Conservation (phyloP, 2,113 vertebrate genomes). For the Odobenus rosmarus region DNA sequence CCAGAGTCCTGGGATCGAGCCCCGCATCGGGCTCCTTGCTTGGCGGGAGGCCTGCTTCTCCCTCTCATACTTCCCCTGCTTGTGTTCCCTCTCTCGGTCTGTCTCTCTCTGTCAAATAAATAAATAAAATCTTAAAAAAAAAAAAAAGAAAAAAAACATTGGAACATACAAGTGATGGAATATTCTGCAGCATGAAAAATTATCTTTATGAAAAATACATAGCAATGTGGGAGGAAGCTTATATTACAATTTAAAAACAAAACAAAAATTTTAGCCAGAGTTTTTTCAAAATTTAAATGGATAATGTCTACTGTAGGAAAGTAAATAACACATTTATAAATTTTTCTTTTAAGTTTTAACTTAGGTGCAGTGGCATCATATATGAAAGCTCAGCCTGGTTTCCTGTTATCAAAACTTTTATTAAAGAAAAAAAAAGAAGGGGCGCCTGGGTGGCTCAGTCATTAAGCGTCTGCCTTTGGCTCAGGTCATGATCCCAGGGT, state of each 20-base stretch:
- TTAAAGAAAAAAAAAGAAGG: too few species aligned
- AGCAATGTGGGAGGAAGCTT: neutral
- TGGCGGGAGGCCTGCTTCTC: too few species aligned
- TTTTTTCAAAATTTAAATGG: constrained; percentile 24
- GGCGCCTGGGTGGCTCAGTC: too few species aligned
- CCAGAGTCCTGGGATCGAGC: too few species aligned
- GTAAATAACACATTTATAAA: neutral
- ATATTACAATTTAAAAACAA: neutral
- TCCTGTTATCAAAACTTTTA: neutral
- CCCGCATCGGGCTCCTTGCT: too few species aligned
- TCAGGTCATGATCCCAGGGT: too few species aligned
- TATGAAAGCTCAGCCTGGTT: neutral
- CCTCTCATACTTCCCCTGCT: too few species aligned
- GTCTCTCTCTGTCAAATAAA: too few species aligned
- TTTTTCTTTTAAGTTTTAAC: neutral
- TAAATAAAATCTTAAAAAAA: too few species aligned
- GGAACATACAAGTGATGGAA: neutral
- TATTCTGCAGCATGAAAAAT: neutral
- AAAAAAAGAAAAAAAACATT: neutral
- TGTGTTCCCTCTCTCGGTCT: too few species aligned
- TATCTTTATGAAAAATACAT: constrained; percentile 31
- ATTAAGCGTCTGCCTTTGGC: too few species aligned
- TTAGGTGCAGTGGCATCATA: neutral
- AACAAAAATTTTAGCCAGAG: neutral
- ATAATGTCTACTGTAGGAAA: neutral